Conservation (phyloP, 2,888 invertebrate genomes). For the Matsumyia berberina region DNA sequence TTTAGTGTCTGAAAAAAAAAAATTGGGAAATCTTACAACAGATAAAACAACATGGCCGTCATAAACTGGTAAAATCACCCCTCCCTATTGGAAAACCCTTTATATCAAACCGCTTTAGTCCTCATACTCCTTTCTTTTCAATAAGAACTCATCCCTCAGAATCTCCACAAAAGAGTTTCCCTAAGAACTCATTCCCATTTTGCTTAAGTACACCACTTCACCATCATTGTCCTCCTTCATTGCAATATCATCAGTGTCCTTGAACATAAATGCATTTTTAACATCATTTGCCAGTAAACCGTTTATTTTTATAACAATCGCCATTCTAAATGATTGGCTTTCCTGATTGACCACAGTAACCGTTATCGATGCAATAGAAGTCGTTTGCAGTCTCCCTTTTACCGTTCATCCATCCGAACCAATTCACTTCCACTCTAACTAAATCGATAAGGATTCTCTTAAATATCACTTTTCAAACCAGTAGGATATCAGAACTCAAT, state of each 20-base stretch:
- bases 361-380: constrained; percentile 24
- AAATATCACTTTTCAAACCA: constrained; percentile 19
- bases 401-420: constrained; percentile 21
- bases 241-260: not conserved
- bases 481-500: constrained; percentile 3
- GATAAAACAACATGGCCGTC: no score
- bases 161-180: no score
- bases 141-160: no score
- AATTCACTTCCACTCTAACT: constrained; percentile 29
- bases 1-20: no score
- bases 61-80: no score
- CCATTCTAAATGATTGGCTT: not conserved
- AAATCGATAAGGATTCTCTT: constrained; percentile 35
- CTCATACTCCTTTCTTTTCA: no score
- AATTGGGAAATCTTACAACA: no score
- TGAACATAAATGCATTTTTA: not conserved
- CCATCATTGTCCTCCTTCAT: not conserved
- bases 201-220: no score
- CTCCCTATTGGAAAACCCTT: no score
- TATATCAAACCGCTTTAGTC: no score
- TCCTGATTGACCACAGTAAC: constrained; percentile 26
- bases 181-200: no score
- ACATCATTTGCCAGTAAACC: not conserved
- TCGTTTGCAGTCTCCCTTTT: not conserved
- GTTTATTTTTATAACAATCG: not conserved